Conservation (phyloP, 2,888 invertebrate genomes). For the Ochropacha duplaris region DNA sequence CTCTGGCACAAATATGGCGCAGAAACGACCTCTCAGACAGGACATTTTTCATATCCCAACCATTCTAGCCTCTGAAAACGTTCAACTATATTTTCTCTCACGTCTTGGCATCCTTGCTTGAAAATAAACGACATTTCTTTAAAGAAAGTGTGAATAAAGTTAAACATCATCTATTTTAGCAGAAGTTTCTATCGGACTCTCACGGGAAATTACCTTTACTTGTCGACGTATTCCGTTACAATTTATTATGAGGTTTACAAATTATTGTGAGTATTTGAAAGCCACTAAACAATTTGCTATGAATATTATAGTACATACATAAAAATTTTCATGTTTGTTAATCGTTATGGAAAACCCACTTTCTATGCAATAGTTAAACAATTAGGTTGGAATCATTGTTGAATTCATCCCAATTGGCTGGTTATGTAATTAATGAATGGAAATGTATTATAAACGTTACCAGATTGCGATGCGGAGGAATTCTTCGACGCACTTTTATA, state of each 20-base stretch:
- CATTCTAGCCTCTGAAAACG: conserved; percentile 35
- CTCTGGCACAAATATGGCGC: conserved; percentile 28
- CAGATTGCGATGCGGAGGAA: too few relatives aligned
- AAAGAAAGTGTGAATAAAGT: neutral
- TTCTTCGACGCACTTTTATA: too few relatives aligned
- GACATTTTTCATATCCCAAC: conserved; percentile 51
- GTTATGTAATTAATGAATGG: neutral
- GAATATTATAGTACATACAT: too few relatives aligned
- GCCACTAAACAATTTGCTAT: too few relatives aligned
- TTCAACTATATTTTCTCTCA: conserved; percentile 32
- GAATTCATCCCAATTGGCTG: neutral
- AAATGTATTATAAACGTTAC: neutral
- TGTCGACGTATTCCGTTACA: neutral
- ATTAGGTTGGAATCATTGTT: neutral
- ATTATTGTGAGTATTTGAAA: neutral
- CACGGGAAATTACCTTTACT: neutral
- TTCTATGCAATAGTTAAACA: neutral
- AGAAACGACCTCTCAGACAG: conserved; percentile 43
- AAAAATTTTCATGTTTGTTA: too few relatives aligned
- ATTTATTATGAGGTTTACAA: neutral
- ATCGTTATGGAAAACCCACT: neutral
- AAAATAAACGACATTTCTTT: neutral
- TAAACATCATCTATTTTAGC: neutral
- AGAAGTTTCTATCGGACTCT: neutral
- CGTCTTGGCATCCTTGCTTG: conserved; percentile 22